These are phyloP conservation scores for Cavia porcellus DNA, from an alignment of 2,113 vertebrate species.

Conservation along the genomic window DNA sequence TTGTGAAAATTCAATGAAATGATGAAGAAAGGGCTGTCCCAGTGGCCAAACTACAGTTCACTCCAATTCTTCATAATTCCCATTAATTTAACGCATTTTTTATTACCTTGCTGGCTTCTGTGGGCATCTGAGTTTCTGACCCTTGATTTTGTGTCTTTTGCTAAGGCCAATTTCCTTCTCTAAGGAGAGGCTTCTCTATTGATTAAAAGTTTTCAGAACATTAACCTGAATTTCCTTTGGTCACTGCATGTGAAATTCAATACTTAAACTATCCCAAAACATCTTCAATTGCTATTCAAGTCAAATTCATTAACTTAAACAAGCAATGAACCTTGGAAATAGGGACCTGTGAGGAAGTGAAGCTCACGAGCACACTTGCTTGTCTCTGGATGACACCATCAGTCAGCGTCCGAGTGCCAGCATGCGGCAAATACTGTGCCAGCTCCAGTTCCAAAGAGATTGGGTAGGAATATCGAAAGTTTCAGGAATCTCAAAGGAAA, in stretches of 20 bases:
- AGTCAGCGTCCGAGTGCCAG: conserved; percentile 61
- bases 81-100: background rate
- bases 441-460: conserved; percentile 43
- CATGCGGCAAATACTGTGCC: conserved; percentile 57
- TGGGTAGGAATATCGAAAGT: conserved; percentile 42
- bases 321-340: conserved; percentile 77
- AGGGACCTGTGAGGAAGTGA: conserved; percentile 69
- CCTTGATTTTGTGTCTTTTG: conserved; percentile 35
- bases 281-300: conserved; percentile 71
- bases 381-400: conserved; percentile 56
- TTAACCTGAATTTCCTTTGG: conserved; percentile 78
- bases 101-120: background rate
- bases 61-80: background rate
- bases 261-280: conserved; percentile 72
- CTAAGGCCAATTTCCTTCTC: conserved; percentile 46
- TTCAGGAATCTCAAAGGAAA: conserved; percentile 42
- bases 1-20: conserved; percentile 28
- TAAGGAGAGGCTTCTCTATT: conserved; percentile 47
- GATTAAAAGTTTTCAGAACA: conserved; percentile 74
- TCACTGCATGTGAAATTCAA: conserved; percentile 69
- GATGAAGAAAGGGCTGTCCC: background rate
- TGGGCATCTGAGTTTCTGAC: background rate
- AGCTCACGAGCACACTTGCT: conserved; percentile 69
- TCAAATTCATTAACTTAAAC: conserved; percentile 78
- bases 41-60: background rate